Percentiles rank a stretch among this genome's conserved stretches.
Evolutionary conservation across 2,113 vertebrate species (phyloP).

Genomic region (Sapajus apella): DNA sequence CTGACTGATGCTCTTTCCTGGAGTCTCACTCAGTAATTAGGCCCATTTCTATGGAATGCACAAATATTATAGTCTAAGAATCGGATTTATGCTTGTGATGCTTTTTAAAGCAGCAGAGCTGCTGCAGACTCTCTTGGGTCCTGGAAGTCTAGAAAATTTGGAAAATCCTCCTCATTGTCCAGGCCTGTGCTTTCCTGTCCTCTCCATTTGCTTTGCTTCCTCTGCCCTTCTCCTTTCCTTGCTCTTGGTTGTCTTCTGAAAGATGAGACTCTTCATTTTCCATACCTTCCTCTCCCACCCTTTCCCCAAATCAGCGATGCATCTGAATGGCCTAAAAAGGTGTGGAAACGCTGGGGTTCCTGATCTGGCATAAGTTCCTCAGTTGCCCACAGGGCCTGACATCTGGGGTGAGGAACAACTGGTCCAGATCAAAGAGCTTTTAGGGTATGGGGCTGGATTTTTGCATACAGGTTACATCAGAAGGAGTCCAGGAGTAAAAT

Average conservation of each 20-base stretch:
- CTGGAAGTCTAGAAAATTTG: neutral
- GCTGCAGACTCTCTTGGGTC: neutral
- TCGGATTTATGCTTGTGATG: neutral
- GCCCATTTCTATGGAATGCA: neutral
- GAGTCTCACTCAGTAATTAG: neutral
- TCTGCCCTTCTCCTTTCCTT: neutral
- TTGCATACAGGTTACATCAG: neutral
- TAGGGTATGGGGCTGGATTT: neutral
- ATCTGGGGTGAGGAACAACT: neutral
- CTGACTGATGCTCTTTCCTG: neutral
- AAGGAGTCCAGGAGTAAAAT: neutral
- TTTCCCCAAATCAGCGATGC: neutral
- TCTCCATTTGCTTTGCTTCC: neutral
- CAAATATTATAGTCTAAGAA: neutral
- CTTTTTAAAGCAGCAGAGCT: neutral
- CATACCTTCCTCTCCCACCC: neutral
- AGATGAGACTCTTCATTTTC: neutral
- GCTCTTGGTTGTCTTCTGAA: neutral
- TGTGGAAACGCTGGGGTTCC: neutral
- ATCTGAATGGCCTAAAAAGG: neutral
- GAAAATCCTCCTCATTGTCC: neutral
- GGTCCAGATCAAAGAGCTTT: neutral
- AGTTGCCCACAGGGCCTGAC: neutral
- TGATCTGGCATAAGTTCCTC: neutral
- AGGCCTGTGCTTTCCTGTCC: neutral